Percentiles rank a stretch among this genome's conserved stretches.
These are phyloP conservation scores for Lophotis ruficrista DNA, from an alignment of 2,113 vertebrate species.

Conservation along the genomic window DNA sequence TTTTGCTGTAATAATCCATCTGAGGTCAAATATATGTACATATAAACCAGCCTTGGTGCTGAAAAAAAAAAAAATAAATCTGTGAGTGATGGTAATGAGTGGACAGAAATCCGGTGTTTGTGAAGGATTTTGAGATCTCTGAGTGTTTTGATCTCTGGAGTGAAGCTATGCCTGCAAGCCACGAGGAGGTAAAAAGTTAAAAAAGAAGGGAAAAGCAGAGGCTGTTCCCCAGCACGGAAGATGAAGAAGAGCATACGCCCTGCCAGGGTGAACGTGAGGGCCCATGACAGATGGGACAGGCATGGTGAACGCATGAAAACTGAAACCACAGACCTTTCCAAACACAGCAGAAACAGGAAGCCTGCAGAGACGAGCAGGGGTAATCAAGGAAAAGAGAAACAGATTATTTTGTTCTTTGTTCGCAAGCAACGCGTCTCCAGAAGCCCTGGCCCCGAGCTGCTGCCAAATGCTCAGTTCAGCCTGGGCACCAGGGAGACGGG, in stretches of 20 bases:
- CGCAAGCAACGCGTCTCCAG: not conserved
- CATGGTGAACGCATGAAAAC: not conserved
- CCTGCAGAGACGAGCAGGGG: not conserved
- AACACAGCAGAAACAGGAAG: not conserved
- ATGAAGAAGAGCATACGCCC: not conserved
- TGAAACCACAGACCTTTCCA: not conserved
- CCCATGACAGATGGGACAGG: not conserved
- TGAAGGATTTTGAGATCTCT: not conserved
- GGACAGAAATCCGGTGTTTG: not conserved
- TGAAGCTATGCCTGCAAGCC: not conserved
- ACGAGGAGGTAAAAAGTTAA: not conserved
- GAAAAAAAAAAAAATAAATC: not conserved
- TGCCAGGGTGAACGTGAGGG: not conserved
- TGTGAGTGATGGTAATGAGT: not conserved
- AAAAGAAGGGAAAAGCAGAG: not conserved
- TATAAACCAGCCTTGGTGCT: not conserved
- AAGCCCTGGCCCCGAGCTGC: not conserved
- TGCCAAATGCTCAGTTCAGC: not conserved
- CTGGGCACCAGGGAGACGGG: not conserved
- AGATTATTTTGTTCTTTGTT: not conserved
- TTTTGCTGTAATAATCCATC: not conserved
- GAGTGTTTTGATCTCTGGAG: not conserved
- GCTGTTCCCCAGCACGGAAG: not conserved
- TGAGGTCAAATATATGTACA: constrained; percentile 3
- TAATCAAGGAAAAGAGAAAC: not conserved